Base-by-base conservation (phyloP, 2,797 vertebrate species). In the Macropodus opercularis region DNA sequence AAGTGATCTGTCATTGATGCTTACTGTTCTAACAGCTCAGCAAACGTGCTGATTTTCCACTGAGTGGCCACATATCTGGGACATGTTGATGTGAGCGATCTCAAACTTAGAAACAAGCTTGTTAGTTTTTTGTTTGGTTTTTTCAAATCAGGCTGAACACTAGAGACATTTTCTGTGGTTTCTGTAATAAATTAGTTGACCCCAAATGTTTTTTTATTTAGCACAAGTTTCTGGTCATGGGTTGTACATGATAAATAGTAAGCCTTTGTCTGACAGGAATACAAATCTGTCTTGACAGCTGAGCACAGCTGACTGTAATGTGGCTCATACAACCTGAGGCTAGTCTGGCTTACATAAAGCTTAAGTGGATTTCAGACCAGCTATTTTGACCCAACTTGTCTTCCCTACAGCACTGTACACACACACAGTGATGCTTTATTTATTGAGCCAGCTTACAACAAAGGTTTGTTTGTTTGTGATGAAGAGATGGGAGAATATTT, bases 331-430 rank as follows among this genome's bases (percentile, higher is more conserved):
- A 75, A 75, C 79, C 79, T 71, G 72, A 52, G 77, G 85, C 62
- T 79, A 67, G 77, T 72, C 70, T 57, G 80, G 80, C 87, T 91
- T 90, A 81, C 68, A 77, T 50, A 67, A 80, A 79, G 89, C 80
- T 91, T 85, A 87, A 90, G 73, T 89, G 81, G 86, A 85, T 86
- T 88, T 86, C 44, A 87, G 62, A 81, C 53, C 46, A 53, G 76
- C 88, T 91, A 88, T 91, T 87, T 87, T 79, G 58, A 75, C 83
- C 64, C 43, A 29, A 77, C 72, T 61, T 17, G 17, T 78, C 62
- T 77, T 79, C 65, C 50, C 65, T 57, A 53, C 57, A 67, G 69
- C 3, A 8, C 63, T 58, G 17, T 74, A 72, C 43, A 38, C 58
- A 60, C 36, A 22, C 56, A 60, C 18, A 49, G 24, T 48, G 55